These are phyloP conservation scores for Nymphicus hollandicus DNA, from an alignment of 2,113 vertebrate species.

Conservation along the genomic window DNA sequence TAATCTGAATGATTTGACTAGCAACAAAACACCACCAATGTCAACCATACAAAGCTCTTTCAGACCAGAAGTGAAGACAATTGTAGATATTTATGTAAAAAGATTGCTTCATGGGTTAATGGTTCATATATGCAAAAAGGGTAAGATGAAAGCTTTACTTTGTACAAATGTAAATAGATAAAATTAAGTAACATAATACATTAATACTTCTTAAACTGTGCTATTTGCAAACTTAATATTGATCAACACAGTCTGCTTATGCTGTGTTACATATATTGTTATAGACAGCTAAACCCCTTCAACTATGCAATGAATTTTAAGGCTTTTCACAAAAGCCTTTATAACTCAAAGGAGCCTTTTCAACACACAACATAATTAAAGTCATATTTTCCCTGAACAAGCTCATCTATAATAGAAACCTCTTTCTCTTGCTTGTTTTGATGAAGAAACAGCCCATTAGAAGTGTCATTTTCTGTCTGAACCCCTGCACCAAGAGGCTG, in stretches of 20 bases:
- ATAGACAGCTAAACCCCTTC: constrained; percentile 87
- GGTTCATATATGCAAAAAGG: constrained; percentile 99
- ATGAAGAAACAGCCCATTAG: background rate
- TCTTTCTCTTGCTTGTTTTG: constrained; percentile 58
- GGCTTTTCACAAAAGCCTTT: constrained; percentile 84
- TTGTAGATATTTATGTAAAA: constrained; percentile 89
- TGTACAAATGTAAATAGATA: constrained; percentile 94
- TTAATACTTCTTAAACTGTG: constrained; percentile 84
- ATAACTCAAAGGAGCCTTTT: constrained; percentile 83
- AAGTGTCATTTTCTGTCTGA: background rate
- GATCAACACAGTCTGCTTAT: constrained; percentile 69
- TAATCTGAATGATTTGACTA: constrained; percentile 21
- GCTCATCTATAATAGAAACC: constrained; percentile 44
- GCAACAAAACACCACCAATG: constrained; percentile 27
- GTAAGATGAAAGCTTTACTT: constrained; percentile 99
- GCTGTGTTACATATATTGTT: constrained; percentile 80
- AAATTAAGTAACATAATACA: constrained; percentile 84
- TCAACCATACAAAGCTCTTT: constrained; percentile 54
- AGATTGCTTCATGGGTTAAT: constrained; percentile 84
- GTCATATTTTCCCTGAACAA: constrained; percentile 90
- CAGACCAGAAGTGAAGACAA: constrained; percentile 70
- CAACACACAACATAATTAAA: constrained; percentile 78
- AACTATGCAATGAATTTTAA: constrained; percentile 97
- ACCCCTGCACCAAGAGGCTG: background rate
- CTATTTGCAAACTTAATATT: constrained; percentile 85